These are phyloP conservation scores for Zonitis immaculata DNA, from an alignment of 2,888 invertebrate species.

Conservation along the genomic window DNA sequence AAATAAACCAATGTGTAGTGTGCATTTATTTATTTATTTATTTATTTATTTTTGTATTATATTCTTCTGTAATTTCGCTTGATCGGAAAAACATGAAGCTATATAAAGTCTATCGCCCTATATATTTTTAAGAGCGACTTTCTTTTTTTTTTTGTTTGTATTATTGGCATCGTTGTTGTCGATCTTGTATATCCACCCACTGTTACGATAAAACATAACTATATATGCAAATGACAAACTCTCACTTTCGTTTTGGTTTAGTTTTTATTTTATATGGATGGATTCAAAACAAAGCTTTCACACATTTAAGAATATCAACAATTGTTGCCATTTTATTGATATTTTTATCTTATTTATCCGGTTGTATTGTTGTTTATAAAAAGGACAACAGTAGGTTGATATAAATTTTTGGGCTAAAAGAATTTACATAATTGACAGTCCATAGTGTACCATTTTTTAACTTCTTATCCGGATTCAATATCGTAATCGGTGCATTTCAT, in stretches of 20 bases:
- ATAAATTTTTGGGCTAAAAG: not conserved
- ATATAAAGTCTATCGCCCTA: not conserved
- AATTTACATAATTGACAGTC: slow-evolving; percentile 1
- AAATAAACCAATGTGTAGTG: not conserved
- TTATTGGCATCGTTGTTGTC: not conserved
- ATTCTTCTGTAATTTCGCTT: not conserved
- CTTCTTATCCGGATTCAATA: not conserved
- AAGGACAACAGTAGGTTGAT: not conserved
- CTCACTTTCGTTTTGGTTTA: slow-evolving; percentile 13
- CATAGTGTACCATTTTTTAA: not conserved
- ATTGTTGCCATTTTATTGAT: not conserved
- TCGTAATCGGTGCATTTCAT: slow-evolving; percentile 1
- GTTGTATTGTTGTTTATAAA: not conserved
- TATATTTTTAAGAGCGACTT: not conserved
- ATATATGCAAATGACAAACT: slow-evolving; percentile 20
- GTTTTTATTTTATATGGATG: not conserved
- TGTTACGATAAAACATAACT: slow-evolving; percentile 16
- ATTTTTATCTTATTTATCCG: not conserved
- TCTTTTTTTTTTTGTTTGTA: too few relatives aligned
- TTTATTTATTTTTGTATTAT: not conserved
- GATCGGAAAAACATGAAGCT: not conserved
- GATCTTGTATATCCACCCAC: slow-evolving; percentile 14
- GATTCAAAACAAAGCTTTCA: not conserved
- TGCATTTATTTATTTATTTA: not conserved
- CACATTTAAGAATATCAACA: not conserved